Evolutionary conservation across 2,888 invertebrate genomes (phyloP).

Genomic region (Caradrina kadenii): DNA sequence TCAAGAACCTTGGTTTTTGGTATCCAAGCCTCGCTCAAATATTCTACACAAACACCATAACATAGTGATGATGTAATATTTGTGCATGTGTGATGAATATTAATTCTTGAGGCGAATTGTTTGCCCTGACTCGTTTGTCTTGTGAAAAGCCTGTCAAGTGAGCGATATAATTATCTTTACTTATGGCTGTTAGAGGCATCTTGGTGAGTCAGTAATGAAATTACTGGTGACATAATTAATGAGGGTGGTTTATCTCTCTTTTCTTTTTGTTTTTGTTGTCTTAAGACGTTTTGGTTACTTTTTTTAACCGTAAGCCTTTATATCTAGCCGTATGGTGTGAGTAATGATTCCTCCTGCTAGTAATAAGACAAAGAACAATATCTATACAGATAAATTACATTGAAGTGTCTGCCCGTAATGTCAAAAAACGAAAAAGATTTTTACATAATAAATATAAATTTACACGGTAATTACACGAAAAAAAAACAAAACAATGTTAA

Average conservation of each 20-base stretch:
- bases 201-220: constrained; percentile 31
- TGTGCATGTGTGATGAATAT: constrained; percentile 59
- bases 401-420: too few relatives aligned
- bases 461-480: too few relatives aligned
- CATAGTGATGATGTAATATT: constrained; percentile 59
- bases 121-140: constrained; percentile 39
- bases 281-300: background rate
- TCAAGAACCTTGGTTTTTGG: background rate
- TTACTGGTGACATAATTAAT: constrained; percentile 36
- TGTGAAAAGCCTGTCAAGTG: constrained; percentile 47
- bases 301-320: background rate
- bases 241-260: background rate
- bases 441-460: too few relatives aligned
- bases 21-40: background rate
- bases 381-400: too few relatives aligned
- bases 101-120: constrained; percentile 51
- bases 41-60: constrained; percentile 23
- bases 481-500: too few relatives aligned
- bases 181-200: constrained; percentile 15
- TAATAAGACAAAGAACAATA: too few relatives aligned
- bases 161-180: constrained; percentile 41
- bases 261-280: constrained; percentile 15
- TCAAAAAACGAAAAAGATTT: too few relatives aligned
- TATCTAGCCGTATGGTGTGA: background rate
- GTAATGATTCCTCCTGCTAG: background rate